Conservation (phyloP, 2,888 invertebrate species). For the Caenorhabditis sp. region DNA sequence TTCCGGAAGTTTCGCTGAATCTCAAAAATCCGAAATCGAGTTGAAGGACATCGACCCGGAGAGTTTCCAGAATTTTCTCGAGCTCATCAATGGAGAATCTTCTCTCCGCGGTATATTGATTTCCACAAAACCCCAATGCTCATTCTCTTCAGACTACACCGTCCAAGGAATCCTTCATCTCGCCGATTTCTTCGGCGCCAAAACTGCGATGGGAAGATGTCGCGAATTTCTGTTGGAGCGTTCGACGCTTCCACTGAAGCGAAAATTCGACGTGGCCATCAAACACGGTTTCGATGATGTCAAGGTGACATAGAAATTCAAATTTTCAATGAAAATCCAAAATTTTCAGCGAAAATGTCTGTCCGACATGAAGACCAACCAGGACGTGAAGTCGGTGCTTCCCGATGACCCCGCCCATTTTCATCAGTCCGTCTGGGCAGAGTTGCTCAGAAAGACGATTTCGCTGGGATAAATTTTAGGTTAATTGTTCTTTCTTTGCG, state of each 20-base stretch:
- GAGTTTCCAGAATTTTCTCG: background rate
- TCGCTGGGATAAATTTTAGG: background rate
- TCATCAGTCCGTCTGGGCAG: background rate
- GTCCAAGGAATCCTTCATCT: constrained; percentile 4
- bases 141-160: background rate
- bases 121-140: background rate
- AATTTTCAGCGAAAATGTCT: background rate
- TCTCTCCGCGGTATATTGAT: background rate
- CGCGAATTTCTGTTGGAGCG: background rate
- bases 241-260: background rate
- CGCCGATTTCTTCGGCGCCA: background rate
- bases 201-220: background rate
- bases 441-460: background rate
- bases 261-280: background rate
- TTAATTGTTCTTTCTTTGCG: background rate
- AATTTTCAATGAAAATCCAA: background rate
- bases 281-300: too few relatives aligned
- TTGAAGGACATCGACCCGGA: background rate
- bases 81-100: background rate
- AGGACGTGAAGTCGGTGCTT: background rate
- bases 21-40: background rate
- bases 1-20: constrained; percentile 6
- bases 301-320: too few relatives aligned
- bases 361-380: background rate
- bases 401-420: background rate